phyloP scores from a whole-genome alignment of 2,113 vertebrate genomes.

The Porphyrio hochstetteri region DNA sequence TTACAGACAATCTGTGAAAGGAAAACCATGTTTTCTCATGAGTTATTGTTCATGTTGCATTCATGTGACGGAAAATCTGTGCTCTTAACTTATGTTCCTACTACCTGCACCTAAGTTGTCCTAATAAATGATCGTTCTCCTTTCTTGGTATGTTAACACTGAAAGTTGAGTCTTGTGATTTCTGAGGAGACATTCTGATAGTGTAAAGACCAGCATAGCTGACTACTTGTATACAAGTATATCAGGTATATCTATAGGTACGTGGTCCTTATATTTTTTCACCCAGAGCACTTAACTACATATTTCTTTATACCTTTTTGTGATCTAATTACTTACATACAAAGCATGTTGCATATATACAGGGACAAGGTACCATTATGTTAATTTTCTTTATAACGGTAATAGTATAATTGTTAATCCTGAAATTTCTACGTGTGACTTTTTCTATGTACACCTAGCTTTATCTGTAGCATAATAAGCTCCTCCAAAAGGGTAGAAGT shows the following conservation, averaged over 20 bases:
- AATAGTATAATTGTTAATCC: not conserved
- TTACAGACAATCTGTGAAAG: not conserved
- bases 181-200: not conserved
- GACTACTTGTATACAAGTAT: not conserved
- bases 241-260: not conserved
- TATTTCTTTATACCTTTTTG: not conserved
- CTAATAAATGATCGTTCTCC: not conserved
- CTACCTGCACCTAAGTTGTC: not conserved
- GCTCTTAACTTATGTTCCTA: not conserved
- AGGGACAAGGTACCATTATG: not conserved
- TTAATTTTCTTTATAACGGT: not conserved
- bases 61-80: accelerated
- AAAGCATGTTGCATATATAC: not conserved
- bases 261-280: not conserved
- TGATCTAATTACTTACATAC: not conserved
- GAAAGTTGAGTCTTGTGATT: not conserved
- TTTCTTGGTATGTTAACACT: not conserved
- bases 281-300: not conserved
- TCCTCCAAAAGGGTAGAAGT: not conserved
- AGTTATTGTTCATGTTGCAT: not conserved
- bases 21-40: not conserved
- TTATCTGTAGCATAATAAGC: not conserved
- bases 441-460: not conserved
- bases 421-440: not conserved
- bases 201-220: not conserved